These are phyloP conservation scores for Perizoma affinitatum DNA, from an alignment of 2,888 invertebrate species.

Conservation along the genomic window DNA sequence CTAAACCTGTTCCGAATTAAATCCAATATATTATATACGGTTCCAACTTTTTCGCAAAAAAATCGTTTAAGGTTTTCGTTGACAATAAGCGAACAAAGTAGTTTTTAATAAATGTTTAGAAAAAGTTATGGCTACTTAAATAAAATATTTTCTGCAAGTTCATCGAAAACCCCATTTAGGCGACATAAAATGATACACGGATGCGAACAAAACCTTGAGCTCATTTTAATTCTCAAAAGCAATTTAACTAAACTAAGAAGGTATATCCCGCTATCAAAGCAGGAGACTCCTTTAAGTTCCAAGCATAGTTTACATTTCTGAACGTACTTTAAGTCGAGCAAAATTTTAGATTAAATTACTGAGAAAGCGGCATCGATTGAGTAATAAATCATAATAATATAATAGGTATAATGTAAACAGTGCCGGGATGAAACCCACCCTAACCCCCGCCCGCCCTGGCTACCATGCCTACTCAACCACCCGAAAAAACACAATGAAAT, in stretches of 20 bases:
- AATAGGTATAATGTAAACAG: constrained; percentile 78
- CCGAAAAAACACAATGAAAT: constrained; percentile 54
- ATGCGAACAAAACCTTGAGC: not conserved
- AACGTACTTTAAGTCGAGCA: constrained; percentile 50
- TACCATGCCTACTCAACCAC: constrained; percentile 41
- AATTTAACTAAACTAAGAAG: constrained; percentile 13
- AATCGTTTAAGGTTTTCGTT: no score
- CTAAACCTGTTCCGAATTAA: no score
- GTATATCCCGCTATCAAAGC: constrained; percentile 63
- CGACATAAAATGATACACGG: no score
- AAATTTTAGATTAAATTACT: constrained; percentile 70
- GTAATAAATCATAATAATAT: constrained; percentile 80
- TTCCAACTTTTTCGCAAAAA: no score
- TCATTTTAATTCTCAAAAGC: constrained; percentile 10
- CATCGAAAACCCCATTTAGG: no score
- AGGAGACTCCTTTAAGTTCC: constrained; percentile 64
- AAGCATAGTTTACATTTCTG: constrained; percentile 74
- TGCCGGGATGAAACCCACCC: constrained; percentile 54
- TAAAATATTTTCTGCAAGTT: no score
- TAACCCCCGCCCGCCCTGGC: constrained; percentile 42
- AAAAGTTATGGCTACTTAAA: no score
- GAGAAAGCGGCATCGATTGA: constrained; percentile 70
- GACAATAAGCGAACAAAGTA: no score
- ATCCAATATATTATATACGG: no score
- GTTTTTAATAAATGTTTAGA: no score